Percentiles rank a stretch among this genome's conserved stretches.
Conservation (phyloP, 35 echinoderm and acorn worm genomes). For the Ophioderma brevispina region DNA sequence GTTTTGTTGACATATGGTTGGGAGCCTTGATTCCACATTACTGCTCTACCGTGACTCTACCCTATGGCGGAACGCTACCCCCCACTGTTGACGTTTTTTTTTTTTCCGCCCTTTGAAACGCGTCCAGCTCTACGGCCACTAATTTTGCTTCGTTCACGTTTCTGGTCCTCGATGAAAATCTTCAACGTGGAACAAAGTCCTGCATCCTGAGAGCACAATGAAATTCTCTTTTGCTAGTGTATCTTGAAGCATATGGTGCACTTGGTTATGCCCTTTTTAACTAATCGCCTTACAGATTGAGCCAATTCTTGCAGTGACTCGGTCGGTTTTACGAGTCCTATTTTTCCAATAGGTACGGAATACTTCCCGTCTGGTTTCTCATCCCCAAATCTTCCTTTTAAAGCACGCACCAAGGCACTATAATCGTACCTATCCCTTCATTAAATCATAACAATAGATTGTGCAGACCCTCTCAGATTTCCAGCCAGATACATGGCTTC, state of each 20-base stretch:
- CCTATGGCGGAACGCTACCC: too few relatives aligned
- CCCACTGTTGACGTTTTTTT: too few relatives aligned
- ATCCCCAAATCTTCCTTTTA: slow-evolving; percentile 13
- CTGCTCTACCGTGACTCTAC: too few relatives aligned
- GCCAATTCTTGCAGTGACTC: slow-evolving; percentile 44
- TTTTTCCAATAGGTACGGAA: slow-evolving; percentile 16
- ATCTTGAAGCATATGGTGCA: slow-evolving; percentile 12
- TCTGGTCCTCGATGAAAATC: too few relatives aligned
- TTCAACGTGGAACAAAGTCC: too few relatives aligned
- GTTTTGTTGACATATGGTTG: too few relatives aligned
- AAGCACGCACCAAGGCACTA: background rate
- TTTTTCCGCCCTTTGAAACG: too few relatives aligned
- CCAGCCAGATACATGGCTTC: slow-evolving; percentile 24
- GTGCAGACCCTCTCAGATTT: slow-evolving; percentile 34
- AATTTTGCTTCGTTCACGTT: too few relatives aligned
- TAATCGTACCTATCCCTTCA: background rate
- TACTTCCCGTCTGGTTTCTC: slow-evolving; percentile 29
- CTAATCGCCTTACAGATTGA: slow-evolving; percentile 13
- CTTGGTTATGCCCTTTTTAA: slow-evolving; percentile 1
- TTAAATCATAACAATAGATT: slow-evolving; percentile 29
- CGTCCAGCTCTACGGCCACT: too few relatives aligned
- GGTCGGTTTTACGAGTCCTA: background rate
- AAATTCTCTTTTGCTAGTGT: too few relatives aligned
- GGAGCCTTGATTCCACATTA: too few relatives aligned
- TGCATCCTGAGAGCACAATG: too few relatives aligned